Evolutionary conservation across 2,888 invertebrate genomes (phyloP).

Genomic region (Acronicta leporina): DNA sequence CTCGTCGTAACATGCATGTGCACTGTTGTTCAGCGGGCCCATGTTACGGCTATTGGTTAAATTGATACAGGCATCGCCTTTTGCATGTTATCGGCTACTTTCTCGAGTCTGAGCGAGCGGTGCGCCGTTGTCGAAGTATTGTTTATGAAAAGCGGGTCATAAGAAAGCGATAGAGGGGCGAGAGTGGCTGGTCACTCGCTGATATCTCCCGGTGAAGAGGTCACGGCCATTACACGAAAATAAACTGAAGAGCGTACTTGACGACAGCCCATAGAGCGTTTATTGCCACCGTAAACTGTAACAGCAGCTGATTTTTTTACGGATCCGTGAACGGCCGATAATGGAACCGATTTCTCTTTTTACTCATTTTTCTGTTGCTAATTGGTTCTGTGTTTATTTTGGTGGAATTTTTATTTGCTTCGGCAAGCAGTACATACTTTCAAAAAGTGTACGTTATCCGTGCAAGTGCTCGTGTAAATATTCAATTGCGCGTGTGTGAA

Average conservation of each 20-base stretch:
- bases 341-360: constrained; percentile 81
- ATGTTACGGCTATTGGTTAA: constrained; percentile 64
- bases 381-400: constrained; percentile 71
- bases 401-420: constrained; percentile 60
- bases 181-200: constrained; percentile 78
- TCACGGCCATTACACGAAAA: constrained; percentile 82
- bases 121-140: constrained; percentile 81
- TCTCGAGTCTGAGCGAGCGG: constrained; percentile 78
- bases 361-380: constrained; percentile 71
- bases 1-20: constrained; percentile 51
- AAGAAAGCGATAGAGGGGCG: constrained; percentile 85
- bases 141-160: constrained; percentile 88
- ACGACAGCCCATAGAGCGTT: constrained; percentile 61
- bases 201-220: constrained; percentile 85
- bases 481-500: constrained; percentile 52
- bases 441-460: constrained; percentile 54
- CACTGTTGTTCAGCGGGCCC: constrained; percentile 51
- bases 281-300: constrained; percentile 72
- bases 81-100: constrained; percentile 82
- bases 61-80: constrained; percentile 68
- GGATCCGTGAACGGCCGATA: constrained; percentile 70
- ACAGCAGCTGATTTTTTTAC: constrained; percentile 68
- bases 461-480: constrained; percentile 49
- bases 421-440: constrained; percentile 55
- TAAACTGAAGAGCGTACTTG: constrained; percentile 66